Evolutionary conservation across 2,888 invertebrate genomes (phyloP).

Genomic region (Apamea crenata): DNA sequence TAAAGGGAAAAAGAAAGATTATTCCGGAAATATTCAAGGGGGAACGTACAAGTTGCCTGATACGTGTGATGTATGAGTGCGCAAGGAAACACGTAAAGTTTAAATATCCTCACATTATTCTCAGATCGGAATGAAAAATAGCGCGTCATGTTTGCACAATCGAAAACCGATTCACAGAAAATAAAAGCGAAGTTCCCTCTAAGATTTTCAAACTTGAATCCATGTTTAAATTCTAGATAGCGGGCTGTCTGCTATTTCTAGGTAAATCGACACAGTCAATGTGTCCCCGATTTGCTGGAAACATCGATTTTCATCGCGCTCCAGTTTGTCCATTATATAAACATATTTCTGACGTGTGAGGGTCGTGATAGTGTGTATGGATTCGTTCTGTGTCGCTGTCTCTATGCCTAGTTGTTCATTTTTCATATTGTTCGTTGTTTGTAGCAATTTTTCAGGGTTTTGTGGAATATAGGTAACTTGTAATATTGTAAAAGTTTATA

Average conservation of each 20-base stretch:
- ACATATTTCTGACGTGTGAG: slow-evolving; percentile 61
- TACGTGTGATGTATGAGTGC: slow-evolving; percentile 41
- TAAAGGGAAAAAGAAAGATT: slow-evolving; percentile 7
- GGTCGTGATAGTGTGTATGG: slow-evolving; percentile 44
- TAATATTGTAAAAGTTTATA: not conserved
- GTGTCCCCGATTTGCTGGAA: slow-evolving; percentile 61
- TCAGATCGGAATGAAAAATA: slow-evolving; percentile 49
- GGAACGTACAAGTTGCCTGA: slow-evolving; percentile 23
- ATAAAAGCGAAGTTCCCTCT: slow-evolving; percentile 50
- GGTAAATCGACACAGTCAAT: slow-evolving; percentile 61
- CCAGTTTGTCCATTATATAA: slow-evolving; percentile 62
- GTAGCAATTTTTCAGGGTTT: not conserved
- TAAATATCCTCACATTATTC: slow-evolving; percentile 54
- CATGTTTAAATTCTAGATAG: slow-evolving; percentile 64
- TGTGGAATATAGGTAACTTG: slow-evolving; percentile 4
- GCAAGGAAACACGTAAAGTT: slow-evolving; percentile 36
- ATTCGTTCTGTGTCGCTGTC: slow-evolving; percentile 38
- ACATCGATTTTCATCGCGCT: slow-evolving; percentile 67
- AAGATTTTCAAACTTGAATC: slow-evolving; percentile 52
- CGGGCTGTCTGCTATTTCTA: slow-evolving; percentile 60
- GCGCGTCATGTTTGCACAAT: slow-evolving; percentile 58
- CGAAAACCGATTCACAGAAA: slow-evolving; percentile 59
- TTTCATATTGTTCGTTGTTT: slow-evolving; percentile 20
- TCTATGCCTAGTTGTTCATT: slow-evolving; percentile 33
- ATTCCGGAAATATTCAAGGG: not conserved